Conservation (phyloP, 2,113 vertebrate genomes). For the Charadrius vociferus region DNA sequence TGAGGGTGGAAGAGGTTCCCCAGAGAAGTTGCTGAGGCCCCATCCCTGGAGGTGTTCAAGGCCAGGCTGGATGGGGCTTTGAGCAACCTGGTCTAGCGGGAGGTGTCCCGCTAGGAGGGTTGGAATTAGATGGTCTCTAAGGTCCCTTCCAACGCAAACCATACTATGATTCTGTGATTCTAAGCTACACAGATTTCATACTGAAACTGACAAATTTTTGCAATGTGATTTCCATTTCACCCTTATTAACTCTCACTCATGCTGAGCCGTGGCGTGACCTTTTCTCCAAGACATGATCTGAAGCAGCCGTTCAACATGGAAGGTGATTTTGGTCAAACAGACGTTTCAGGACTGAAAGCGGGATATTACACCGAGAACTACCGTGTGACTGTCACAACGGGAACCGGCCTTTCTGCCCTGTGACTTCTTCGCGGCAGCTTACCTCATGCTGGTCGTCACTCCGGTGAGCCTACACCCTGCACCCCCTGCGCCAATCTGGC, state of each 20-base stretch:
- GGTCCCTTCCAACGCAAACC: not conserved
- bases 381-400: accelerated
- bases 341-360: not conserved
- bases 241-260: not conserved
- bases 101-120: not conserved
- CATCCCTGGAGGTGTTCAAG: not conserved
- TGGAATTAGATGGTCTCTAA: not conserved
- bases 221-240: not conserved
- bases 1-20: not conserved
- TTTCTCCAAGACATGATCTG: not conserved
- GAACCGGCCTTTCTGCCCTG: not conserved
- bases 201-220: not conserved
- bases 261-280: not conserved
- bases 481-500: too few relatives aligned
- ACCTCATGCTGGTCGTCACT: not conserved
- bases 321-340: not conserved
- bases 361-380: not conserved
- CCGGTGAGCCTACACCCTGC: not conserved
- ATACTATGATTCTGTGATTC: too few relatives aligned
- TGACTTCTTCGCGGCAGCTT: too few relatives aligned
- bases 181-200: not conserved
- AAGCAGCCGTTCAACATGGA: not conserved
- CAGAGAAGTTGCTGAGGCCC: not conserved
- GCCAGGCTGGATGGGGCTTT: not conserved
- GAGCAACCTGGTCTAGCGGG: not conserved